phyloP scores from a whole-genome alignment of 2,888 invertebrate genomes.

The Epinotia nisella region DNA sequence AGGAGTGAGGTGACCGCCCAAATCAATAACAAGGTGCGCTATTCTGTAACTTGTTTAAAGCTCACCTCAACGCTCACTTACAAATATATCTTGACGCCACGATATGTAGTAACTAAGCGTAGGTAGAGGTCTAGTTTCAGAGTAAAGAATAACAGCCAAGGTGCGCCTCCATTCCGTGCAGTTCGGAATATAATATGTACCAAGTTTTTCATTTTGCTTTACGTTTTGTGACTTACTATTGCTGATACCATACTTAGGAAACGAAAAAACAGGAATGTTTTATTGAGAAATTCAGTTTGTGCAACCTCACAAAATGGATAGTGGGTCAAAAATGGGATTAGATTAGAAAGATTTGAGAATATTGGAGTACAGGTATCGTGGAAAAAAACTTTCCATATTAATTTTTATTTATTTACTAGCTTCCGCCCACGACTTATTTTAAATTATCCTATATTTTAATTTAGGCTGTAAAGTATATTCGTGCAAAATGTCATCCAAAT shows the following conservation, averaged over 20 bases:
- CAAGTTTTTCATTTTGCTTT: background rate
- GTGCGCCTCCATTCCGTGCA: constrained; percentile 13
- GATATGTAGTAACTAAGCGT: no score
- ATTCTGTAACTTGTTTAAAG: no score
- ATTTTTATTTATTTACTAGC: no score
- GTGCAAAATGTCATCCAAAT: no score
- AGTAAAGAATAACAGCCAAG: background rate
- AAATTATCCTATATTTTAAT: no score
- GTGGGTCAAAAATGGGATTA: background rate
- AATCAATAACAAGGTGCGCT: constrained; percentile 37
- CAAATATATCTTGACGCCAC: no score
- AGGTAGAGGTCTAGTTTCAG: no score
- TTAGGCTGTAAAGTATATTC: no score
- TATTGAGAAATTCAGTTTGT: no score
- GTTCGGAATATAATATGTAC: background rate
- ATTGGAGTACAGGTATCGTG: background rate
- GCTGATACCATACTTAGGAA: background rate
- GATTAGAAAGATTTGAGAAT: background rate
- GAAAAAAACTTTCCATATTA: no score
- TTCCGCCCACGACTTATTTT: no score
- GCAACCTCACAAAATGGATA: background rate
- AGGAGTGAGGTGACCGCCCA: constrained; percentile 21
- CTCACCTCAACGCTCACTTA: no score
- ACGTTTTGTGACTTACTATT: background rate
- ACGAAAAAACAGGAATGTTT: background rate